phyloP scores from a whole-genome alignment of 2,888 invertebrate genomes.

The Ornithoptera alexandrae region DNA sequence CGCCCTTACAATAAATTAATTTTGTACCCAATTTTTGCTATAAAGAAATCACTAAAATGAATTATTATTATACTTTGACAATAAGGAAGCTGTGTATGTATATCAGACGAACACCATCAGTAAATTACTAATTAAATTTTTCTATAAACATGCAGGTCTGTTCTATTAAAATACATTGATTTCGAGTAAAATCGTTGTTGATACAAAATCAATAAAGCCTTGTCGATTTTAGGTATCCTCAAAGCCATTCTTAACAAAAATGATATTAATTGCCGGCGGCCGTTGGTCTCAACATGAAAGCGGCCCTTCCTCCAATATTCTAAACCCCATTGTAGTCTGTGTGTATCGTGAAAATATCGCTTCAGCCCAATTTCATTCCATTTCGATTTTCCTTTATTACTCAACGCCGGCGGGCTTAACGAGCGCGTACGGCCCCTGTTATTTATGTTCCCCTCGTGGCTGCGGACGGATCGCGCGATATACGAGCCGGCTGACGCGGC shows the following conservation, averaged over 20 bases:
- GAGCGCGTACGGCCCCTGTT: conserved; percentile 74
- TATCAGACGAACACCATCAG: too few relatives aligned
- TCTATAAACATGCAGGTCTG: neutral
- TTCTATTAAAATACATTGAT: neutral
- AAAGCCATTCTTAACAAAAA: conserved; percentile 64
- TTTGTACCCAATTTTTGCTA: too few relatives aligned
- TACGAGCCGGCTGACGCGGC: conserved; percentile 66
- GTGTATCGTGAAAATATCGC: conserved; percentile 75
- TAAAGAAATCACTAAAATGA: too few relatives aligned
- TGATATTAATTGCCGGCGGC: conserved; percentile 72
- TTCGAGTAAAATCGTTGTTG: neutral
- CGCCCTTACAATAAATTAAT: too few relatives aligned
- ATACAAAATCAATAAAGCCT: neutral
- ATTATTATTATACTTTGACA: too few relatives aligned
- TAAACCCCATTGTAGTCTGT: conserved; percentile 68
- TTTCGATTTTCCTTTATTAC: conserved; percentile 81
- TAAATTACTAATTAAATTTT: too few relatives aligned
- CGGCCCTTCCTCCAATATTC: conserved; percentile 66
- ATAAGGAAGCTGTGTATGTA: too few relatives aligned
- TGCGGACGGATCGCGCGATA: conserved; percentile 76
- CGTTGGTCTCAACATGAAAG: conserved; percentile 59
- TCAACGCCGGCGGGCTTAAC: conserved; percentile 77
- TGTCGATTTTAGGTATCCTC: conserved; percentile 45
- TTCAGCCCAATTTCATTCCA: conserved; percentile 78
- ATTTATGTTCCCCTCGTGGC: conserved; percentile 79